phyloP scores from a whole-genome alignment of 2,797 vertebrate genomes.

The Chrysolophus pictus region DNA sequence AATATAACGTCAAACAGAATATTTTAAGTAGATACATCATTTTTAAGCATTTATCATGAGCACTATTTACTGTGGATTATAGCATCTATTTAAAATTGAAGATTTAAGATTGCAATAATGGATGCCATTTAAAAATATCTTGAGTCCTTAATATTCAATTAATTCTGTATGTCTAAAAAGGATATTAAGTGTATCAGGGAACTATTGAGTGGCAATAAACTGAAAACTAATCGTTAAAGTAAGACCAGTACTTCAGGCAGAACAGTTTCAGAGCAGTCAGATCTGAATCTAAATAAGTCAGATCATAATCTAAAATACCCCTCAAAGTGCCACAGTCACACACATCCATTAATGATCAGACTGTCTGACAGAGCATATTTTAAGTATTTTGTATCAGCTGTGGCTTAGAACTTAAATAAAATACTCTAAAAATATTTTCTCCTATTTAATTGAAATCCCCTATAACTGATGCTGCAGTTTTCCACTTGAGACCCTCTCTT shows the following conservation, averaged over 20 bases:
- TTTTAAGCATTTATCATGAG: neutral
- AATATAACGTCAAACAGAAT: neutral
- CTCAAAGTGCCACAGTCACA: neutral
- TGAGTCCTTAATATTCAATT: neutral
- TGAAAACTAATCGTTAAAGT: conserved; percentile 21
- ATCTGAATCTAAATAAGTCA: too few species aligned
- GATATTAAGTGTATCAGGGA: neutral
- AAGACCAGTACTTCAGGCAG: neutral
- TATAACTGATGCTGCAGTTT: neutral
- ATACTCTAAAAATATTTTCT: neutral
- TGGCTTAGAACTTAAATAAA: neutral
- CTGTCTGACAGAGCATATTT: neutral
- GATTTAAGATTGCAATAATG: neutral
- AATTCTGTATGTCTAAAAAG: neutral
- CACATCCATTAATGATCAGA: neutral
- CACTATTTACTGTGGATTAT: neutral
- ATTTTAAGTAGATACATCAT: neutral
- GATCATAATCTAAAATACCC: neutral
- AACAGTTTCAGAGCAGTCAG: neutral
- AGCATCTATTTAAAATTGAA: neutral
- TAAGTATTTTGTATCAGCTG: neutral
- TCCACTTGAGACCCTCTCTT: neutral
- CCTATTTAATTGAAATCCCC: neutral
- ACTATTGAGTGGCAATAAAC: neutral
- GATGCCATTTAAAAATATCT: neutral